Base-by-base conservation (phyloP, 2,797 vertebrate genomes). In the Tadarida brasiliensis region DNA sequence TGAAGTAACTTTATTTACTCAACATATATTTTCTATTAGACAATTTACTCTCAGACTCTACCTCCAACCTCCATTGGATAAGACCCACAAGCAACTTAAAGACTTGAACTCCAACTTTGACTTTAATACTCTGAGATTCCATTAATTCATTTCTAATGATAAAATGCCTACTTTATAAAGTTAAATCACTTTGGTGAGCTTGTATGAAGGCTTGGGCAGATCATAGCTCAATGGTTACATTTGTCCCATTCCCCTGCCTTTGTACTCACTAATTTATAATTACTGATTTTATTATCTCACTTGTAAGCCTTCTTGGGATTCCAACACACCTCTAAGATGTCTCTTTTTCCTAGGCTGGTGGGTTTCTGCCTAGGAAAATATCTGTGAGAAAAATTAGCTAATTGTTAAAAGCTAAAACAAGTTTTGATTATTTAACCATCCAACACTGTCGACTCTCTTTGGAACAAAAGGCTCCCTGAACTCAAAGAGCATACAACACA, bases 211-310 rank as follows among this genome's bases (percentile, higher is more conserved):
- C 0, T 35, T 16, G 30, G 4, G 26, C 26, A 65, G 5, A 5
- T 22, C 22, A 33, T 20, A 59, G 2, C 17, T 78, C 3, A 67
- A 35, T 30, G 15, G n/a, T 33, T 49, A 63, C 28, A 51, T 83
- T 67, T 88, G 8, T 54, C 4, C 33, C 2, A 56, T 30, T 16
- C 0, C 3, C 28, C 7, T 57, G 9, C 35, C 2, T 68, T 76
- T 73, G 11, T 44, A 68, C 17, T 26, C 68, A 30, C 1, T 57
- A 77, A 63, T 51, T 86, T 77, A 51, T 22, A 15, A 39, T 63
- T 17, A 3, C 12, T 63, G 5, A 24, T 91, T 87, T 76, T 86
- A 59, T 78, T 59, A 87, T n/a, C 82, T 96, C 44, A 28, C 26
- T 4, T 28, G 0, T 39, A 86, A 44, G 3, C 24, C 15, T 28